These are phyloP conservation scores for Hydra vulgaris DNA, from an alignment of 30 jellyfish, hydroid and myxozoan genomes.

Conservation along the genomic window DNA sequence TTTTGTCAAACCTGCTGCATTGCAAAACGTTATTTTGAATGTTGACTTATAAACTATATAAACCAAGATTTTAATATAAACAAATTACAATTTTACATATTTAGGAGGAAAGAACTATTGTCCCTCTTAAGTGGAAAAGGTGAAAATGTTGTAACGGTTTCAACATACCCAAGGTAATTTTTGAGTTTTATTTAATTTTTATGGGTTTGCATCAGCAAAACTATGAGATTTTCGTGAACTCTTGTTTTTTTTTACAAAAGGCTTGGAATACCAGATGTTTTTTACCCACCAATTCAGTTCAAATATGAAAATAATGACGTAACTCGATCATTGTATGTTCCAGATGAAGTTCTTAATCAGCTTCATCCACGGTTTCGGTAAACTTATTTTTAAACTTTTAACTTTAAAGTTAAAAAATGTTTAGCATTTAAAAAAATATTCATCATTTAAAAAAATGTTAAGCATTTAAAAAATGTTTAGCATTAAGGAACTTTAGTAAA, in stretches of 20 bases:
- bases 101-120: constrained; percentile 61
- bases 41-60: no score
- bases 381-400: neutral
- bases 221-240: no score
- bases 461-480: no score
- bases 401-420: no score
- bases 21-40: no score
- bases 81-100: no score
- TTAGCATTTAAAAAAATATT: no score
- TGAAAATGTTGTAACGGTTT: constrained; percentile 12
- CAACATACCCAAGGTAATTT: constrained; percentile 67
- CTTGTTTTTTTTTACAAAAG: neutral
- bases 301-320: constrained; percentile 43
- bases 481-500: neutral
- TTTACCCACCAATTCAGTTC: constrained; percentile 48
- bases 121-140: constrained; percentile 22
- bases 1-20: no score
- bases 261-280: constrained; percentile 63
- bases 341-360: constrained; percentile 66
- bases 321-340: constrained; percentile 50
- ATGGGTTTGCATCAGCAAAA: neutral
- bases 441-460: no score
- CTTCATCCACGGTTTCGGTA: constrained; percentile 81
- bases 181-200: neutral
- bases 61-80: no score